Conservation (phyloP, 2,113 vertebrate species). For the Argyrosomus japonicus region DNA sequence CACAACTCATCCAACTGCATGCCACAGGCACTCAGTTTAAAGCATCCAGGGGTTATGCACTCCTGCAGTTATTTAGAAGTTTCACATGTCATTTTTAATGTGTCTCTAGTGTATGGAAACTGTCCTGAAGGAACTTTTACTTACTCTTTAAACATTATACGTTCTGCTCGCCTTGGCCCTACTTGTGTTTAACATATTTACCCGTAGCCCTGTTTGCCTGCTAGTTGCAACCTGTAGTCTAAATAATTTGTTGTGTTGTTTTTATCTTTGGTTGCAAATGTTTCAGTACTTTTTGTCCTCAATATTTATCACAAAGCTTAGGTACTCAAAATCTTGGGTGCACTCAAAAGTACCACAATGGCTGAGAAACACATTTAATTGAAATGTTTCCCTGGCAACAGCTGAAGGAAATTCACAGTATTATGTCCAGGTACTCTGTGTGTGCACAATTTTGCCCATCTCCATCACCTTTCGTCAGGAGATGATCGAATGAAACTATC, state of each 20-base stretch:
- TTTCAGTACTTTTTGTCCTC: neutral
- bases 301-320: neutral
- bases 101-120: constrained; percentile 15
- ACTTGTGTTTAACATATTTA: neutral
- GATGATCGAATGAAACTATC: constrained; percentile 6
- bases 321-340: constrained; percentile 13
- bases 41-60: constrained; percentile 39
- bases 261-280: neutral
- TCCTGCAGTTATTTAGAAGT: constrained; percentile 45
- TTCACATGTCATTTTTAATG: constrained; percentile 43
- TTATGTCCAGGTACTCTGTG: neutral
- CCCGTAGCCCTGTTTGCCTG: neutral
- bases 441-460: neutral
- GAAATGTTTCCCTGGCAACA: constrained; percentile 53
- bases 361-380: constrained; percentile 28
- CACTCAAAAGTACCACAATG: neutral
- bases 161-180: neutral
- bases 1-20: constrained; percentile 49
- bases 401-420: neutral
- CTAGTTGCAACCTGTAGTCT: neutral
- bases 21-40: constrained; percentile 45
- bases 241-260: neutral
- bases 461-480: neutral
- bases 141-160: constrained; percentile 5
- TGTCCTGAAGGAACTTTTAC: constrained; percentile 4